Base-by-base conservation (phyloP, 2,113 vertebrate species). In the Baryphthengus martii region DNA sequence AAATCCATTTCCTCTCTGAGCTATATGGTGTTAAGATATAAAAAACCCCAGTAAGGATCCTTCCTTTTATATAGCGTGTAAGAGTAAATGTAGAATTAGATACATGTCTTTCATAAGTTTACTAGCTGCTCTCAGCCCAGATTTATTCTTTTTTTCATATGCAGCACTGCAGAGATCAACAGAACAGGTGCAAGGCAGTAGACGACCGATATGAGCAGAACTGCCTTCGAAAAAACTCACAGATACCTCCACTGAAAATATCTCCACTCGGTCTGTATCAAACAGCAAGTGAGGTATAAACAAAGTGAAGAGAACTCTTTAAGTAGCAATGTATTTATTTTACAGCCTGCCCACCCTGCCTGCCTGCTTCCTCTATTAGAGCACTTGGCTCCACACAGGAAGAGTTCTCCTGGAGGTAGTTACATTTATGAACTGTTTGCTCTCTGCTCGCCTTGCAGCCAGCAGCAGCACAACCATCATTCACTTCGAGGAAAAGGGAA, bases 341-440 rank as follows among this genome's bases (percentile, higher is more conserved):
- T 96, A 73, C 66, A 85, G 58, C 84, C 82, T 75, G 75, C 71
- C 80, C 82, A 87, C 56, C 58, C 44, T 90, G 83, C 39, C 37
- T 65, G 58, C 85, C 81, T 67, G 33, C 73, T 92, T 16, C 14
- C n/a, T 39, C 24, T 66, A 31, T 84, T 47, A 91, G 37, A 82
- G 70, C 58, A 19, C 74, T 96, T 89, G 33, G 49, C 77, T 50
- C 59, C 40, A 42, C 71, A 37, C 73, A 42, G 25, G 83, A 92
- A 94, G 42, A 89, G 52, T 90, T 95, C 87, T 97, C 88, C 82
- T 87, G 81, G 29, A 96, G 93, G 94, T 78, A 88, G 87, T 80
- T 70, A 52, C 19, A 24, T 94, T 95, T 96, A 95, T 95, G 89
- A 96, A 72, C 90, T 95, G 67, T 92, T 95, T 83, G 66, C 76